phyloP scores from a whole-genome alignment of 2,113 vertebrate species.

The Tursiops truncatus region DNA sequence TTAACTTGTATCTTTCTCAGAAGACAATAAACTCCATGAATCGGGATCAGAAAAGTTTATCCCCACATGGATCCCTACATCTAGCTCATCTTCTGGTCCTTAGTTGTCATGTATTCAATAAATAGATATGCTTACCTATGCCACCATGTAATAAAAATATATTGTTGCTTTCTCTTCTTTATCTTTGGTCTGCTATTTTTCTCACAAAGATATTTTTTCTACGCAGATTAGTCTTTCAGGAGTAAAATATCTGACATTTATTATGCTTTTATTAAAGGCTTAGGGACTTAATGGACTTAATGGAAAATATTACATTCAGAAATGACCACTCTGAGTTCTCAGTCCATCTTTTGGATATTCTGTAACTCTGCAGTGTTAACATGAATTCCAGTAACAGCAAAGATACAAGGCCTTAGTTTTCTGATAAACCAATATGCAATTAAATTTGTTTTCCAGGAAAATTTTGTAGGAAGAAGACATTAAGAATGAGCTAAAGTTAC shows the following conservation, averaged over 20 bases:
- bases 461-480: background rate
- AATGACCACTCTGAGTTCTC: background rate
- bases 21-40: background rate
- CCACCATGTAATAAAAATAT: background rate
- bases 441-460: conserved; percentile 16
- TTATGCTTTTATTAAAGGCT: background rate
- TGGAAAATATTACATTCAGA: background rate
- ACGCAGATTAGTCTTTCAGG: background rate
- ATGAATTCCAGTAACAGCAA: background rate
- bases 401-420: background rate
- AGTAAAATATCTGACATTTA: background rate
- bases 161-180: background rate
- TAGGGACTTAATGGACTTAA: background rate
- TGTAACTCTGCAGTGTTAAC: background rate
- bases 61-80: background rate
- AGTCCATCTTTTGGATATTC: background rate
- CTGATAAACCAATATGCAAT: background rate
- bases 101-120: background rate
- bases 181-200: background rate
- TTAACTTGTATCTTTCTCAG: background rate
- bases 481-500: background rate
- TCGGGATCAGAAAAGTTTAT: background rate
- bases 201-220: background rate
- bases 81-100: background rate
- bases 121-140: background rate